These are phyloP conservation scores for Montipora cactus DNA, from an alignment of 64 coral and sea anemone species.

Conservation along the genomic window DNA sequence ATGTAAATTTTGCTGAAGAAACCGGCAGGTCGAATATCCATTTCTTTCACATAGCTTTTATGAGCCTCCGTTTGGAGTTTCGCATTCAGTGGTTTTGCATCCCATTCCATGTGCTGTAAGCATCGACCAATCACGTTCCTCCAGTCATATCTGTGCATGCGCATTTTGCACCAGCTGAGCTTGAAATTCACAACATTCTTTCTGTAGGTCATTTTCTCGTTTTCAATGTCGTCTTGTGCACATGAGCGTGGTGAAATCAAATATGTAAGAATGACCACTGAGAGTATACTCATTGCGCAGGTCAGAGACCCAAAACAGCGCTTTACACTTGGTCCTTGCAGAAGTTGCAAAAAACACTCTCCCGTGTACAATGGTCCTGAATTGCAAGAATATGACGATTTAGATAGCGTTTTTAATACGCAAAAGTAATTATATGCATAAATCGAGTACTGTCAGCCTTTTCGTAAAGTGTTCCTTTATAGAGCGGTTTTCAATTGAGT, in stretches of 20 bases:
- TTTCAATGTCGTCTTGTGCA: neutral
- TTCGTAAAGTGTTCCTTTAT: too few relatives aligned
- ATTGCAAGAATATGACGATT: too few relatives aligned
- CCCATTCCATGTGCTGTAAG: slow-evolving; percentile 41
- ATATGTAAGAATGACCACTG: neutral
- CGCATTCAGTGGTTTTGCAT: neutral
- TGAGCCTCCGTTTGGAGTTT: slow-evolving; percentile 58
- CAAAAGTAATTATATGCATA: too few relatives aligned
- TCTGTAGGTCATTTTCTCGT: slow-evolving; percentile 6
- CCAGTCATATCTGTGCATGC: slow-evolving; percentile 77
- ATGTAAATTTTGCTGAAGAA: slow-evolving; percentile 79
- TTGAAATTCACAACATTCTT: slow-evolving; percentile 67
- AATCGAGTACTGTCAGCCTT: too few relatives aligned
- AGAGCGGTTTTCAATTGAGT: too few relatives aligned
- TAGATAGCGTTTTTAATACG: too few relatives aligned
- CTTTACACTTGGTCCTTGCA: neutral
- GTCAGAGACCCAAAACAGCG: neutral
- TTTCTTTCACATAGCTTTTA: slow-evolving; percentile 35
- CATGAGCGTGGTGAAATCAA: neutral
- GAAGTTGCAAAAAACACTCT: neutral
- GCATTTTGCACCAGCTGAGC: slow-evolving; percentile 67
- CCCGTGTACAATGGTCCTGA: too few relatives aligned
- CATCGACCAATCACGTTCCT: slow-evolving; percentile 58
- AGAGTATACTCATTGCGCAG: neutral
- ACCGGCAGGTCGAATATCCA: slow-evolving; percentile 70